These are phyloP conservation scores for Enteromius argenteus DNA, from an alignment of 2,797 vertebrate genomes.

Conservation along the genomic window DNA sequence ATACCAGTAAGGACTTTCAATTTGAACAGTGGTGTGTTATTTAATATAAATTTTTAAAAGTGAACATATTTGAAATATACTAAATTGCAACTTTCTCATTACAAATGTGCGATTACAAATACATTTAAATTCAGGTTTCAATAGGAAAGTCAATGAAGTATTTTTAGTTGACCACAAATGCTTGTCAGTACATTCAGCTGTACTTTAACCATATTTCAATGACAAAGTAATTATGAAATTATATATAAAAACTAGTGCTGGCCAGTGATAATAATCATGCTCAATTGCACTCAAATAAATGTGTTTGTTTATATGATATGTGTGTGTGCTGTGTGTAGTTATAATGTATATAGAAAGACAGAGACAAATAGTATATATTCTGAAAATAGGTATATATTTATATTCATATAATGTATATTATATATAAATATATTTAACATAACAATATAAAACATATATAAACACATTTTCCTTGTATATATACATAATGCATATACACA, in stretches of 20 bases:
- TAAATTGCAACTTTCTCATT: neutral
- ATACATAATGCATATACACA: too few relatives aligned
- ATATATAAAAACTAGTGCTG: neutral
- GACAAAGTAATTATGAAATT: neutral
- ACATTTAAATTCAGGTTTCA: neutral
- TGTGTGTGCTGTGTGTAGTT: too few relatives aligned
- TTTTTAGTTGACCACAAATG: neutral
- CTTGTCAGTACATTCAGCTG: neutral
- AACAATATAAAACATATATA: too few relatives aligned
- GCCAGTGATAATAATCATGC: too few relatives aligned
- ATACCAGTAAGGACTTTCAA: neutral
- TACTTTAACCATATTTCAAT: neutral
- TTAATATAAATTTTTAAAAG: neutral
- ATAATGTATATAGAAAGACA: too few relatives aligned
- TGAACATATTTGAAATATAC: neutral
- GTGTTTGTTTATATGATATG: too few relatives aligned
- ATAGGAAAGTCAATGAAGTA: neutral
- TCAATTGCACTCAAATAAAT: too few relatives aligned
- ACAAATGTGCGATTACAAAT: neutral
- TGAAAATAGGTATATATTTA: too few relatives aligned
- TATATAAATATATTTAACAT: too few relatives aligned
- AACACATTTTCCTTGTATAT: too few relatives aligned
- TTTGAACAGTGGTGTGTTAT: neutral
- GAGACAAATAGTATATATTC: too few relatives aligned
- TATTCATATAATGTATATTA: too few relatives aligned